Evolutionary conservation across 1,140 invertebrate species (phyloP).

Genomic region (Aphidius ervi): DNA sequence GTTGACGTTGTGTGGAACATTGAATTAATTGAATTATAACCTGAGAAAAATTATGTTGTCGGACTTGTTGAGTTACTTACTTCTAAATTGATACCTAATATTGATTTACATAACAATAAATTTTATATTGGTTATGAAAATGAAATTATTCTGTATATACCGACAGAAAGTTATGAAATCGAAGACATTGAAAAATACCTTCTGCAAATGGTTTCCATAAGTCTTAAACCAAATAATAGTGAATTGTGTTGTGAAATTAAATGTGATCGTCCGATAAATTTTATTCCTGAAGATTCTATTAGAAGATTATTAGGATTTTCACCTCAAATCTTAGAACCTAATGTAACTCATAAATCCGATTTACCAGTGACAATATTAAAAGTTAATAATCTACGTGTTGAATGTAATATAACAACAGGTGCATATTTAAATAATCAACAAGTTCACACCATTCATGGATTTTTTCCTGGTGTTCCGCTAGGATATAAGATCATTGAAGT

Average conservation of each 20-base stretch:
- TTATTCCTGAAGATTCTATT: not conserved
- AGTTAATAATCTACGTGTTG: not conserved
- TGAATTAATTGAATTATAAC: conserved; percentile 18
- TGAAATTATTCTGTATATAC: conserved; percentile 1
- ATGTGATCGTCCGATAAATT: conserved; percentile 1
- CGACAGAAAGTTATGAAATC: conserved; percentile 12
- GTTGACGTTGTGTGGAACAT: conserved; percentile 10
- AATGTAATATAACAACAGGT: not conserved
- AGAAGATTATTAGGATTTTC: not conserved
- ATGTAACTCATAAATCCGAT: not conserved
- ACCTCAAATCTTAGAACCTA: not conserved
- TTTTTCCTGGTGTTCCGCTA: not conserved
- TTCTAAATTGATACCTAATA: conserved; percentile 34
- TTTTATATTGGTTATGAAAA: conserved; percentile 29
- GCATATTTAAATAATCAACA: not conserved
- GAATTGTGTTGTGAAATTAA: not conserved
- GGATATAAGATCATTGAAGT: not conserved
- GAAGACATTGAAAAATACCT: conserved; percentile 7
- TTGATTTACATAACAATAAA: conserved; percentile 35
- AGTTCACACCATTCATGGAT: not conserved
- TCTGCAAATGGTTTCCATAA: not conserved
- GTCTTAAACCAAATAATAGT: no score
- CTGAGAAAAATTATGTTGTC: conserved; percentile 6
- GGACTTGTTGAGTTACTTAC: conserved; percentile 18
- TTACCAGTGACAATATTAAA: not conserved